A percentile compares a stretch with the other conserved stretches of the same genome.
phyloP scores from a whole-genome alignment of 1,140 invertebrate species.

The Lepeophtheirus salmonis region DNA sequence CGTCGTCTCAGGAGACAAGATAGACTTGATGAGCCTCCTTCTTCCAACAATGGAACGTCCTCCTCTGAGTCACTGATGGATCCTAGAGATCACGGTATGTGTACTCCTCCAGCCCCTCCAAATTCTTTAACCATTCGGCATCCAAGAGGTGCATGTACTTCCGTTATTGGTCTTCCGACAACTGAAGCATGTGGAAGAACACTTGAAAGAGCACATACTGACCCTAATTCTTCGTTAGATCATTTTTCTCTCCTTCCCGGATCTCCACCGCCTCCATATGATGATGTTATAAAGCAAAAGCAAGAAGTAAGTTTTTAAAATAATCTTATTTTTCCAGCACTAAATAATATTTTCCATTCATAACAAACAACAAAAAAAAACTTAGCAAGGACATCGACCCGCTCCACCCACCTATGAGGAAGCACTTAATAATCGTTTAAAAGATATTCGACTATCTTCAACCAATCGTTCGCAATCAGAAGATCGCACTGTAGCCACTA shows the following conservation, averaged over 20 bases:
- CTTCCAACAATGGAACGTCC: background rate
- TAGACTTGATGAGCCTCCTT: background rate
- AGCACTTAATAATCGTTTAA: conserved; percentile 20
- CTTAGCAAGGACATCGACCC: background rate
- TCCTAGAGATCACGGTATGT: conserved; percentile 6
- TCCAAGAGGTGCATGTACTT: background rate
- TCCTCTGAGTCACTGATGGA: background rate
- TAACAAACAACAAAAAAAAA: no score
- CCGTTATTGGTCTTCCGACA: background rate
- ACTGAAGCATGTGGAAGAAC: background rate
- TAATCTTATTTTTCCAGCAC: no score
- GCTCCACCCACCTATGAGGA: conserved; percentile 22
- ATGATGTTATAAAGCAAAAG: conserved; percentile 3
- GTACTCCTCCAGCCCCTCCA: conserved; percentile 4
- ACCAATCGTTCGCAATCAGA: conserved; percentile 1
- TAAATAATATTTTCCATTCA: no score
- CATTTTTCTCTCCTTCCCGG: background rate
- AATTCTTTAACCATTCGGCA: background rate
- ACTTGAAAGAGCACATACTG: conserved; percentile 4
- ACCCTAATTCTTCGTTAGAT: conserved; percentile 2
- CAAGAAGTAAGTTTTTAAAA: no score
- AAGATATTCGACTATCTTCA: background rate
- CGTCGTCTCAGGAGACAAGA: conserved; percentile 2
- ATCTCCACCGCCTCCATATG: conserved; percentile 9
- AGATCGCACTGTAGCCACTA: background rate